phyloP scores from a whole-genome alignment of 1,140 invertebrate species.

The Drosophila hydei region DNA sequence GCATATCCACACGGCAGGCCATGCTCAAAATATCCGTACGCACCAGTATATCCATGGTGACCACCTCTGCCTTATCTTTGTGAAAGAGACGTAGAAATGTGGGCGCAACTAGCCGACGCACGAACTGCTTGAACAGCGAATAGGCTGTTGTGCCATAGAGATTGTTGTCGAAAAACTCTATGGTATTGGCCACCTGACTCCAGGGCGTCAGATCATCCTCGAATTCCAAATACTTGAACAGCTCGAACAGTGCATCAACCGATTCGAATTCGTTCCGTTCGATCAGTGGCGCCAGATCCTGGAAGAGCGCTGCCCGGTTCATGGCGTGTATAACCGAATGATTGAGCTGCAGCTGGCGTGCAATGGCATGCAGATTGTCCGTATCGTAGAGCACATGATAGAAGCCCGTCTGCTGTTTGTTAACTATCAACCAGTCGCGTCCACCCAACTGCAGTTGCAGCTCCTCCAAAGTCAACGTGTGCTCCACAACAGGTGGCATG shows the following conservation, averaged over 20 bases:
- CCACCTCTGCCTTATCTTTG: neutral
- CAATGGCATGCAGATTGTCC: constrained; percentile 85
- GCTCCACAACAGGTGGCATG: constrained; percentile 61
- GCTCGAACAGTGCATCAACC: constrained; percentile 76
- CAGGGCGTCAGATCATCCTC: constrained; percentile 86
- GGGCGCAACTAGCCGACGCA: constrained; percentile 58
- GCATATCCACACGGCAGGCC: constrained; percentile 64
- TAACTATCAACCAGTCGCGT: constrained; percentile 86
- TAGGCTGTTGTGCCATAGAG: constrained; percentile 78
- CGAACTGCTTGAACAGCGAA: constrained; percentile 77
- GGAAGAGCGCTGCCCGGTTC: constrained; percentile 87
- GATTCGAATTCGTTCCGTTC: constrained; percentile 79
- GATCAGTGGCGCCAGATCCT: constrained; percentile 84
- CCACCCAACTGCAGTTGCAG: constrained; percentile 55
- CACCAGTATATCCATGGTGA: constrained; percentile 8
- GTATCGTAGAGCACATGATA: constrained; percentile 88
- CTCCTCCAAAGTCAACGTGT: constrained; percentile 53
- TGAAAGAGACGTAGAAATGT: constrained; percentile 60
- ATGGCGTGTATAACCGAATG: constrained; percentile 85
- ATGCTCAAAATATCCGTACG: constrained; percentile 40
- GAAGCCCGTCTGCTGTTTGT: constrained; percentile 87
- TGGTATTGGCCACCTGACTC: constrained; percentile 77
- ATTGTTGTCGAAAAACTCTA: constrained; percentile 47
- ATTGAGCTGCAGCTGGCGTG: constrained; percentile 83
- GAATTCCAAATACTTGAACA: constrained; percentile 86